Base-by-base conservation (phyloP, 2,888 invertebrate species). In the Spicauda simplicius region DNA sequence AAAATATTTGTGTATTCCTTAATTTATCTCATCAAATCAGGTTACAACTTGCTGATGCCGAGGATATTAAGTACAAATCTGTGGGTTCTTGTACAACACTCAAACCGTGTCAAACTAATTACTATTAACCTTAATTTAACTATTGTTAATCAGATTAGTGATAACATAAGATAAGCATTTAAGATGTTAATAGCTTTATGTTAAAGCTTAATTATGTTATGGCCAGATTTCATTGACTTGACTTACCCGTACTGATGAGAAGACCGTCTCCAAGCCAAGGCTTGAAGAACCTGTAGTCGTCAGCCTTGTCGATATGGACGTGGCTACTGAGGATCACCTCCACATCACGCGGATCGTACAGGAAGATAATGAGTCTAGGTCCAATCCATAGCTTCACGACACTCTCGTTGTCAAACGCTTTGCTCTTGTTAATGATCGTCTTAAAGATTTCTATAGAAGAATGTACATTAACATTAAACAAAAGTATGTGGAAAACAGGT, bases 181-280 rank as follows among this genome's bases (percentile, higher is more conserved):
- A 45, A 45, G 4, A 45, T 8, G 3, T 33, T 33, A 33, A 33
- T 8, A 33, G 10, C 33, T 8, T 1, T 33, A 33, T 33, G 3
- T 6, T 6, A 6, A 33, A 1, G 33, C 1, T 33, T 10, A 41
- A 41, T 41, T 14, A n/a, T 45, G n/a, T 45, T 11, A 14, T 16
- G 7, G 16, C 48, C 16, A 14, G 14, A 41, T 14, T 48, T 48
- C 4, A 16, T 48, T 14, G 7, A 16, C 84, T 48, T 14, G 7
- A 16, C 84, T 84, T 83, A 95, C 97, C 97, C 73, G 96, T 95
- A 76, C 97, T 97, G 79, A 97, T 97, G 33, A 97, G 94, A 10
- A 97, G 95, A 78, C 97, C 97, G 77, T 97, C 95, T 81, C 97
- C 97, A 69, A 97, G 94, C 97, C 97, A 97, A 50, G 97, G 97